Base-by-base conservation (phyloP, 2,888 invertebrate species). In the Lissocephala sabroskyi region DNA sequence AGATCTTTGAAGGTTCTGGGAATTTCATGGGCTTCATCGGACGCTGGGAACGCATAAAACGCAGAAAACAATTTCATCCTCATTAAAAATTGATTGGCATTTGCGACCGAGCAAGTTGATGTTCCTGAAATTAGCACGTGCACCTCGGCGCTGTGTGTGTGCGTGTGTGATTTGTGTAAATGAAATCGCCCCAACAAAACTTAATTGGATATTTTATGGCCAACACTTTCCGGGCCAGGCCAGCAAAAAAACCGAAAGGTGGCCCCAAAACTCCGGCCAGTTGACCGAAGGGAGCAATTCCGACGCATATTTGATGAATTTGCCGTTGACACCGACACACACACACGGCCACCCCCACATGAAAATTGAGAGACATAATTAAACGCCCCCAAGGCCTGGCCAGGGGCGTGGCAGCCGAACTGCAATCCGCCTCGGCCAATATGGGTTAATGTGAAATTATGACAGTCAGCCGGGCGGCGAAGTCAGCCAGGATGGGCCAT, bases 41-140 rank as follows among this genome's bases (percentile, higher is more conserved):
- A n/a, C n/a, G 13, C 7, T 17, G 35, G 3, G 2, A 33, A 16
- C 14, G 33, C 33, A 33, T 23, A 23, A 23, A 23, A 23, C 55
- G 52, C 19, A 40, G 5, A 26, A 59, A 77, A 71, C 73, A 75
- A 77, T 78, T 80, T 70, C 67, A 68, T 79, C 66, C 76, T 79
- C 76, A 79, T 80, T 80, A 79, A 65, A 66, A 75, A 80, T 79
- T 79, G 77, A 79, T 79, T 75, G 79, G 52, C 51, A 50, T 29
- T 41, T 13, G 18, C 33, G n/a, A n/a, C 51, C 37, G 50, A 40
- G 16, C 30, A 16, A 41, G 32, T 23, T 11, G 17, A 18, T 18
- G 7, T 23, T 23, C 23, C 23, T 7, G 16, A 23, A 23, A 23
- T 23, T 23, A 23, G 23, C 23, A 23, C 23, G 2, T 11, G 16